Evolutionary conservation across 2,113 vertebrate species (phyloP).

Genomic region (Rhea pennata): DNA sequence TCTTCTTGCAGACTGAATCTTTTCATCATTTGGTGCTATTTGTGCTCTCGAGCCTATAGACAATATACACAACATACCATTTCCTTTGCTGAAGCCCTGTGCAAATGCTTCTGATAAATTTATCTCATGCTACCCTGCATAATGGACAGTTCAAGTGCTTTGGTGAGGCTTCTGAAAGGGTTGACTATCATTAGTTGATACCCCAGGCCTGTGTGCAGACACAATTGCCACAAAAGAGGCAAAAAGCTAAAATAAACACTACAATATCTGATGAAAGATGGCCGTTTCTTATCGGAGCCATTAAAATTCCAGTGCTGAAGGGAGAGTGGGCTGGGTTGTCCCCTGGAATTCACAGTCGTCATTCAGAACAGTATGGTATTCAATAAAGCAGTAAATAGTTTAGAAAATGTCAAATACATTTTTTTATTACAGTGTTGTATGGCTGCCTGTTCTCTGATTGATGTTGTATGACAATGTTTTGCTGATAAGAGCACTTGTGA

Average conservation of each 20-base stretch:
- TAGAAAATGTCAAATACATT: neutral
- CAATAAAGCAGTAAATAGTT: neutral
- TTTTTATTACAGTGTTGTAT: conserved; percentile 28
- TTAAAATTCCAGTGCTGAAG: conserved; percentile 69
- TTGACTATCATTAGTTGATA: conserved; percentile 59
- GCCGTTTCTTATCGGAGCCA: neutral
- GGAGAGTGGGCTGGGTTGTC: neutral
- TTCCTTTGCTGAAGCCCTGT: conserved; percentile 36
- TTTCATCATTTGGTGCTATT: neutral
- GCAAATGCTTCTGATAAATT: conserved; percentile 50
- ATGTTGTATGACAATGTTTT: neutral
- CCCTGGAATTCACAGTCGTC: neutral
- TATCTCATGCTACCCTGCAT: neutral
- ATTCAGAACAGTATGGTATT: conserved; percentile 7
- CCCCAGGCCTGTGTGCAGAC: neutral
- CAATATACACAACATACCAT: neutral
- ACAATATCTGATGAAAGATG: conserved; percentile 65
- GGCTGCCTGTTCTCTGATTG: neutral
- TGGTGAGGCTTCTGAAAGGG: conserved; percentile 57
- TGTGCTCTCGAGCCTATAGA: neutral
- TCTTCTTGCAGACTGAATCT: neutral
- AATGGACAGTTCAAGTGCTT: conserved; percentile 55
- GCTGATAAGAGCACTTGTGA: conserved; percentile 4
- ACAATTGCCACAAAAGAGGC: conserved; percentile 19
- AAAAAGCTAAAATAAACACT: conserved; percentile 60